Conservation (phyloP, 2,797 vertebrate species). For the Columba guinea region DNA sequence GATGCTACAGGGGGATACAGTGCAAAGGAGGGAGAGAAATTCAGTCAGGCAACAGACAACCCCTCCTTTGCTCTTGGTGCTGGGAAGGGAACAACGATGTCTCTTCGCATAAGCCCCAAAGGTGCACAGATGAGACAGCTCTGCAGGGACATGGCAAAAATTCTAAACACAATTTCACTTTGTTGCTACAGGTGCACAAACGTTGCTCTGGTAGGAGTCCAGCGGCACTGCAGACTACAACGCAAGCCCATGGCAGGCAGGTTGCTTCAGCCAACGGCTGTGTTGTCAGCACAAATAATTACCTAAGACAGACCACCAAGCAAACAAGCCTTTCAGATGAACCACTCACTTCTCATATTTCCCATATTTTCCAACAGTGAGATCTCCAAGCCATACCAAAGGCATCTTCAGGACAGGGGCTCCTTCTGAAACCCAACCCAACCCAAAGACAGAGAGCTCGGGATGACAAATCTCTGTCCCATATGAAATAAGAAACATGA, state of each 20-base stretch:
- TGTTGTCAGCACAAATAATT: conserved; percentile 24
- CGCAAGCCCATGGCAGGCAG: neutral
- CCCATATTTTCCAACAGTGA: neutral
- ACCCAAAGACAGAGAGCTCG: neutral
- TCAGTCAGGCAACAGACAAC: neutral
- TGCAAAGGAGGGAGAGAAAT: neutral
- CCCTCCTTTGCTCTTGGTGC: neutral
- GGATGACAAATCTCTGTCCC: neutral
- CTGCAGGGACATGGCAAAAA: conserved; percentile 8
- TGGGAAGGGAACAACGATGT: neutral
- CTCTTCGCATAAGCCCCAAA: neutral
- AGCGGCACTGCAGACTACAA: neutral
- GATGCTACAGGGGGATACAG: neutral
- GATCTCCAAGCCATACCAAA: neutral
- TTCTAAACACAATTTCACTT: conserved; percentile 8
- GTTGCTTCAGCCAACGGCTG: neutral
- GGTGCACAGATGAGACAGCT: neutral
- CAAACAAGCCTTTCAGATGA: neutral
- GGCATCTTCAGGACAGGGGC: neutral
- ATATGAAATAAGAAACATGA: neutral
- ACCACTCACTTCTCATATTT: neutral
- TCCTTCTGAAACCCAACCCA: neutral
- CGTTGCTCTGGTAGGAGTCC: neutral
- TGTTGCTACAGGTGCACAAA: conserved; percentile 39
- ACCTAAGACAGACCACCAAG: neutral